A percentile compares a stretch with the other conserved stretches of the same genome.
phyloP scores from a whole-genome alignment of 1,140 invertebrate species.

The Glomeris maerens region DNA sequence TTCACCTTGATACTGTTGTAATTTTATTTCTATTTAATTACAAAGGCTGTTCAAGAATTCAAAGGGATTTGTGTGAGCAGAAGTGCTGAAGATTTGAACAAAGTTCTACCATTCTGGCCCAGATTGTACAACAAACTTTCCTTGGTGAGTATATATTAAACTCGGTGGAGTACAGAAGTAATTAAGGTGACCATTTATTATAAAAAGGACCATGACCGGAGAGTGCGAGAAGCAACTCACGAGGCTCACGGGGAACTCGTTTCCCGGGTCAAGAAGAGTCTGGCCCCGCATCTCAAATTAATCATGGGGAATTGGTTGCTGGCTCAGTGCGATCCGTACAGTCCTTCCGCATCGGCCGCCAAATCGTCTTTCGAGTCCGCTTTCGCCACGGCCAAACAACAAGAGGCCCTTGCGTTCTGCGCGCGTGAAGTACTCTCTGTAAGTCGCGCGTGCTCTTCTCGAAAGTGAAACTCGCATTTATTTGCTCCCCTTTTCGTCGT shows the following conservation, averaged over 20 bases:
- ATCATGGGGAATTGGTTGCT: slow-evolving; percentile 60
- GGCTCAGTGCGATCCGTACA: slow-evolving; percentile 63
- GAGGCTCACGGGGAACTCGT: slow-evolving; percentile 47
- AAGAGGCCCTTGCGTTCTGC: slow-evolving; percentile 57
- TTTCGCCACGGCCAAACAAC: slow-evolving; percentile 52
- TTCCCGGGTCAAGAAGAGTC: slow-evolving; percentile 47
- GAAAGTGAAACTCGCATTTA: background rate
- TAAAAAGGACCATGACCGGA: slow-evolving; percentile 54
- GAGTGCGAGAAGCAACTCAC: slow-evolving; percentile 53
- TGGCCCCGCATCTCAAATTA: slow-evolving; percentile 61
- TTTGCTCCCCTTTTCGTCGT: slow-evolving; percentile 7
- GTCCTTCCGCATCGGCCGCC: slow-evolving; percentile 59
- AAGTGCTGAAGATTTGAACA: slow-evolving; percentile 42
- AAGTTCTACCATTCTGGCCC: slow-evolving; percentile 59
- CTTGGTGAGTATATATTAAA: slow-evolving; percentile 27
- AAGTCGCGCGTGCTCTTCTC: slow-evolving; percentile 7
- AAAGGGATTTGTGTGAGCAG: slow-evolving; percentile 42
- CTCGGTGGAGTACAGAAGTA: background rate
- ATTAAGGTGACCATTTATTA: too few relatives aligned
- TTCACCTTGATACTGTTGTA: slow-evolving; percentile 1
- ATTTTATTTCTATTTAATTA: slow-evolving; percentile 18
- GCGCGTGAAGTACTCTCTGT: slow-evolving; percentile 53
- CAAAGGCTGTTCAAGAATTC: slow-evolving; percentile 69
- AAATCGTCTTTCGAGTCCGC: slow-evolving; percentile 46
- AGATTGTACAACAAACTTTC: slow-evolving; percentile 54